A percentile compares a stretch with the other conserved stretches of the same genome.
phyloP scores from a whole-genome alignment of 2,888 invertebrate genomes.

The Drosophila differens region DNA sequence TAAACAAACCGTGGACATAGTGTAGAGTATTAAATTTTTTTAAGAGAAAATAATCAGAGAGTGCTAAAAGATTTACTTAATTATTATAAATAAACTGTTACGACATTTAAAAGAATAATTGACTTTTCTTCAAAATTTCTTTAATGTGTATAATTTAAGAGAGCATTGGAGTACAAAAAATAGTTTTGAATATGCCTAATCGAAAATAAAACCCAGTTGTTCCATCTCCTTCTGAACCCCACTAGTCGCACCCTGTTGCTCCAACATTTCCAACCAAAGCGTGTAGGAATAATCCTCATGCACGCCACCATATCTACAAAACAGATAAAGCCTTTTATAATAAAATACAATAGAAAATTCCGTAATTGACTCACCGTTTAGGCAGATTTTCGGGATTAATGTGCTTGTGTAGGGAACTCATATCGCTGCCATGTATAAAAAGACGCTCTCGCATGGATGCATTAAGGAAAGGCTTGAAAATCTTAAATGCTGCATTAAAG shows the following conservation, averaged over 20 bases:
- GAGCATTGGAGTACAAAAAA: conserved; percentile 9
- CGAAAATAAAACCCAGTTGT: conserved; percentile 88
- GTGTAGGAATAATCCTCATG: conserved; percentile 91
- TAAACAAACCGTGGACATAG: background rate
- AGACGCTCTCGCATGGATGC: conserved; percentile 88
- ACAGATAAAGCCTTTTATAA: background rate
- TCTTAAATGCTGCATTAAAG: conserved; percentile 91
- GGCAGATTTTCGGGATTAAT: conserved; percentile 90
- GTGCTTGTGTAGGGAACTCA: conserved; percentile 90
- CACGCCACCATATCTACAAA: conserved; percentile 84
- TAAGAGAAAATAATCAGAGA: background rate
- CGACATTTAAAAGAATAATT: background rate
- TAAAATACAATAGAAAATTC: too few species aligned
- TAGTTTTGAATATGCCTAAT: conserved; percentile 24
- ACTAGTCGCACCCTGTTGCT: conserved; percentile 85
- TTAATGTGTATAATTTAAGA: background rate
- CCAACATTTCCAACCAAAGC: conserved; percentile 90
- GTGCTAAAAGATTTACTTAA: background rate
- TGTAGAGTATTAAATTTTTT: background rate
- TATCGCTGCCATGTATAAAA: conserved; percentile 89
- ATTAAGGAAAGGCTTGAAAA: conserved; percentile 92
- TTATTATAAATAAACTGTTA: background rate
- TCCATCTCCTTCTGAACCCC: conserved; percentile 88
- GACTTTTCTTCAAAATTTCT: background rate
- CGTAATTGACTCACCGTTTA: conserved; percentile 84